Conservation (phyloP, 2,113 vertebrate genomes). For the Ahaetulla prasina region DNA sequence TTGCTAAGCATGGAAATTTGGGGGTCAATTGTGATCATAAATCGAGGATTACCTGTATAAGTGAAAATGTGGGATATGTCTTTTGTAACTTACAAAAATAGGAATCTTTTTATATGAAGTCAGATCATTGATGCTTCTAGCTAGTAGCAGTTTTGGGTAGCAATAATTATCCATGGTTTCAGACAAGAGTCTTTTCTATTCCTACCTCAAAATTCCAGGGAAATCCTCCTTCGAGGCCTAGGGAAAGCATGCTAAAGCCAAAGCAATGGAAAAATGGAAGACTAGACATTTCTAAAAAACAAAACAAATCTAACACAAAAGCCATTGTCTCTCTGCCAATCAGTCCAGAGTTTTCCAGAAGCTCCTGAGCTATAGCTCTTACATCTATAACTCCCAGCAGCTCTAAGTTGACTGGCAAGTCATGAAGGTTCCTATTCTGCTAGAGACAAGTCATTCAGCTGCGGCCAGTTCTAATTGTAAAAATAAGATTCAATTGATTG, state of each 20-base stretch:
- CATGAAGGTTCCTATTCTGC: background rate
- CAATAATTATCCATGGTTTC: background rate
- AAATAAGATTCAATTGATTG: background rate
- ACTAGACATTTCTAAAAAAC: accelerated
- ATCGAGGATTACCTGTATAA: background rate
- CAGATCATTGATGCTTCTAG: background rate
- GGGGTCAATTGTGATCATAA: background rate
- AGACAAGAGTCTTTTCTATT: background rate
- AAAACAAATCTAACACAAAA: slow-evolving; percentile 6
- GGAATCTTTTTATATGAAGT: background rate
- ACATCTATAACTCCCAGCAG: background rate
- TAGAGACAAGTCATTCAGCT: background rate
- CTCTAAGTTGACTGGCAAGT: background rate
- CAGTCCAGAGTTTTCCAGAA: background rate
- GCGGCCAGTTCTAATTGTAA: background rate
- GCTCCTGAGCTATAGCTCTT: background rate
- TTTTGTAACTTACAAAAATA: background rate
- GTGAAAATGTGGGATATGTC: background rate
- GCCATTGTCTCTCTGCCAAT: slow-evolving; percentile 17
- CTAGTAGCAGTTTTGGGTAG: background rate
- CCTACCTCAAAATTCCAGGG: background rate
- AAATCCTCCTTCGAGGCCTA: background rate
- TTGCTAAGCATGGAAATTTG: background rate
- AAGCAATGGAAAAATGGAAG: background rate
- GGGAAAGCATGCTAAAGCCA: background rate